Conservation (phyloP, 2,113 vertebrate genomes). For the Spizaetus ornatus region DNA sequence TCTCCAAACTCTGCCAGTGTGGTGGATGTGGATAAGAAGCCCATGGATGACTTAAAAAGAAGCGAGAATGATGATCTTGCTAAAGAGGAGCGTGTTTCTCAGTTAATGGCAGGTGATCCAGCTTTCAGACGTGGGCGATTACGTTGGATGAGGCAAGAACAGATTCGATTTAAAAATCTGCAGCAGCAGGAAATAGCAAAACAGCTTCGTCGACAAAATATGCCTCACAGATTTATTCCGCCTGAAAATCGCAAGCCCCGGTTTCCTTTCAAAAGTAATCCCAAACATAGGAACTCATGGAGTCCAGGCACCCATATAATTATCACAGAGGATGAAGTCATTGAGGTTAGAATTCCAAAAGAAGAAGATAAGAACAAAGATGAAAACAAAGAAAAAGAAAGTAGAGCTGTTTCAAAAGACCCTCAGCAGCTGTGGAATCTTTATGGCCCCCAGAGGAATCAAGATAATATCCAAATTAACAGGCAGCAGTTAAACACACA, state of each 20-base stretch:
- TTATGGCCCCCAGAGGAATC: constrained; percentile 68
- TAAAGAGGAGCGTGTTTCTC: constrained; percentile 76
- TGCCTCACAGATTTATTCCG: constrained; percentile 93
- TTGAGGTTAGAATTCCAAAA: constrained; percentile 93
- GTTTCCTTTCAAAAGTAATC: constrained; percentile 96
- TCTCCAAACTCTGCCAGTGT: constrained; percentile 5
- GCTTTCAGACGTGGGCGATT: constrained; percentile 82
- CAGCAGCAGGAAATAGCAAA: constrained; percentile 96
- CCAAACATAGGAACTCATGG: constrained; percentile 96
- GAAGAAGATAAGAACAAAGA: constrained; percentile 84
- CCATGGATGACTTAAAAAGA: constrained; percentile 34
- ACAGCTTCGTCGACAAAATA: constrained; percentile 88
- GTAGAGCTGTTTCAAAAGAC: constrained; percentile 65
- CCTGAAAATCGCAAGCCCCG: constrained; percentile 96
- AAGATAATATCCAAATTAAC: constrained; percentile 79
- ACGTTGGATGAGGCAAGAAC: constrained; percentile 94
- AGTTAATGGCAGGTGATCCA: constrained; percentile 78
- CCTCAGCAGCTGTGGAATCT: constrained; percentile 71
- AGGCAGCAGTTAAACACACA: constrained; percentile 63
- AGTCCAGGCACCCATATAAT: constrained; percentile 97
- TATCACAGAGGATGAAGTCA: constrained; percentile 92
- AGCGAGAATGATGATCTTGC: constrained; percentile 55
- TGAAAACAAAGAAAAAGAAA: constrained; percentile 59
- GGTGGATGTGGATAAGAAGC: background rate
- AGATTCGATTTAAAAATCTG: constrained; percentile 89